Percentiles rank a stretch among this genome's conserved stretches.
Evolutionary conservation across 2,888 invertebrate genomes (phyloP).

Genomic region (Melieria picta): DNA sequence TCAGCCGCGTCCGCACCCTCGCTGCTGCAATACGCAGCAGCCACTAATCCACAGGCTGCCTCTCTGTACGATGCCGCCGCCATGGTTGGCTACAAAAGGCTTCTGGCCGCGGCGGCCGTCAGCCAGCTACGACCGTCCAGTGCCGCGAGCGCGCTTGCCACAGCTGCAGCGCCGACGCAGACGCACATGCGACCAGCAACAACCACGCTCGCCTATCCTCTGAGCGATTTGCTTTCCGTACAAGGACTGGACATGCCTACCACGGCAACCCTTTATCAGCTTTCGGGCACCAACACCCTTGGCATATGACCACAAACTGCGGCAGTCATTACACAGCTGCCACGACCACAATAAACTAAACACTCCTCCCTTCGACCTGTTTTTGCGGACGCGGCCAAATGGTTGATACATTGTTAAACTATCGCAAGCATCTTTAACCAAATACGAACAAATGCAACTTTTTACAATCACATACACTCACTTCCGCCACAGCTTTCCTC

Average conservation of each 20-base stretch:
- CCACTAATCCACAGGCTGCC: slow-evolving; percentile 69
- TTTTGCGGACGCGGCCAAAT: slow-evolving; percentile 48
- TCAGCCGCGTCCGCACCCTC: slow-evolving; percentile 58
- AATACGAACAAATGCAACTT: neutral
- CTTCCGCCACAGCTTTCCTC: neutral
- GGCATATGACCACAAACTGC: slow-evolving; percentile 74
- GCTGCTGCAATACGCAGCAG: slow-evolving; percentile 70
- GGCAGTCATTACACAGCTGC: slow-evolving; percentile 60
- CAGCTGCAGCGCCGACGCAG: slow-evolving; percentile 61
- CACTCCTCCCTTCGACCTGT: neutral
- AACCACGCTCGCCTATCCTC: slow-evolving; percentile 74
- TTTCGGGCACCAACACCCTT: slow-evolving; percentile 74
- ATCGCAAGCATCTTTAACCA: slow-evolving; percentile 10
- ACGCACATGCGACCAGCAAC: slow-evolving; percentile 67
- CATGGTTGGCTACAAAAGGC: slow-evolving; percentile 63
- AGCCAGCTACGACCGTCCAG: slow-evolving; percentile 58
- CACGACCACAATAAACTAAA: slow-evolving; percentile 45
- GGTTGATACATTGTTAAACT: slow-evolving; percentile 11
- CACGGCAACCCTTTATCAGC: slow-evolving; percentile 75
- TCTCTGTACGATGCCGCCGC: slow-evolving; percentile 63
- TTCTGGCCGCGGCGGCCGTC: slow-evolving; percentile 65
- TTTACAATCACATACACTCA: slow-evolving; percentile 7
- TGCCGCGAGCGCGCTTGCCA: slow-evolving; percentile 56
- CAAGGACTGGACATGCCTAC: slow-evolving; percentile 73
- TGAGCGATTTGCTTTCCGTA: slow-evolving; percentile 78